A percentile compares a stretch with the other conserved stretches of the same genome.
Conservation (phyloP, 2,113 vertebrate genomes). For the Eclectus roratus region DNA sequence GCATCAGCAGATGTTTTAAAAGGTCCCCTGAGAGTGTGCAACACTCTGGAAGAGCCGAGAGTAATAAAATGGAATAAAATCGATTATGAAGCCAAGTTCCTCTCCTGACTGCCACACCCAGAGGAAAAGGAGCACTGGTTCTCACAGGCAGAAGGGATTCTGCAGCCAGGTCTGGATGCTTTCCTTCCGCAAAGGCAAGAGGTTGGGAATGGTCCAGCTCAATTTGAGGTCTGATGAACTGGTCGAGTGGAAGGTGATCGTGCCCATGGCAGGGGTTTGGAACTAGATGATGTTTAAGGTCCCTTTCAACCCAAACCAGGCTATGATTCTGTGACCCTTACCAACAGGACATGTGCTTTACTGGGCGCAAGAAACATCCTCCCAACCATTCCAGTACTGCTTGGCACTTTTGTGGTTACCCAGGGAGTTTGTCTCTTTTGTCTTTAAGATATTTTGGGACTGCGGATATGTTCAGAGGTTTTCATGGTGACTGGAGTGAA, state of each 20-base stretch:
- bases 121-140: not conserved
- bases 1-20: conserved; percentile 49
- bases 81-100: not conserved
- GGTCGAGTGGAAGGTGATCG: not conserved
- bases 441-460: not conserved
- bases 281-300: not conserved
- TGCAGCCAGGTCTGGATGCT: not conserved
- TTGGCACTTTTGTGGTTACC: not conserved
- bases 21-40: conserved; percentile 15
- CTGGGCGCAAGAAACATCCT: rapidly evolving
- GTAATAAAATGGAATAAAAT: conserved; percentile 56
- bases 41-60: conserved; percentile 17
- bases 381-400: not conserved
- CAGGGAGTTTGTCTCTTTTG: not conserved
- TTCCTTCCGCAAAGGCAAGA: not conserved
- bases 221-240: not conserved
- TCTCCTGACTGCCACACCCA: not conserved
- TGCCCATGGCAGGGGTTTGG: not conserved
- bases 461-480: not conserved
- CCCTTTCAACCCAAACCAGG: not conserved
- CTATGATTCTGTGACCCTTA: not conserved
- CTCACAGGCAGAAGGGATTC: not conserved
- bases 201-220: not conserved
- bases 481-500: not conserved
- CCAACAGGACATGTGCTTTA: not conserved